Percentiles rank a stretch among this genome's conserved stretches.
Evolutionary conservation across 2,888 invertebrate genomes (phyloP).

Genomic region (Horisme vitalbata): DNA sequence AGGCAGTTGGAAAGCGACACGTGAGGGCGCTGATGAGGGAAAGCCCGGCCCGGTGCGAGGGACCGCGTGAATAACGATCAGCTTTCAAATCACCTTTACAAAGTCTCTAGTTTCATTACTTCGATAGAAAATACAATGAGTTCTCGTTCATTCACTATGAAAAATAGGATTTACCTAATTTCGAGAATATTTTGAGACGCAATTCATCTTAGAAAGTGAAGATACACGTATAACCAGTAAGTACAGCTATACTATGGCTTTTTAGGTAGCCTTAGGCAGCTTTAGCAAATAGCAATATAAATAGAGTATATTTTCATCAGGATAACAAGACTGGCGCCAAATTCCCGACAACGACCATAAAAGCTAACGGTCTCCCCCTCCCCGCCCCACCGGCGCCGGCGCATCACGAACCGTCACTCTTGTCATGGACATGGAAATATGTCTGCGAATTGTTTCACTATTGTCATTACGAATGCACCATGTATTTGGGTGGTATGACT

Average conservation of each 20-base stretch:
- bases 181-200: no score
- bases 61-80: conserved; percentile 36
- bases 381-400: conserved; percentile 20
- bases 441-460: conserved; percentile 19
- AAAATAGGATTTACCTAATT: no score
- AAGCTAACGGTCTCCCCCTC: conserved; percentile 43
- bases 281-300: no score
- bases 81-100: conserved; percentile 28
- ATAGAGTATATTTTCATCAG: neutral
- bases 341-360: conserved; percentile 43
- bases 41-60: conserved; percentile 21
- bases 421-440: conserved; percentile 20
- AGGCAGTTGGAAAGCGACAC: conserved; percentile 29
- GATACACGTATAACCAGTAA: no score
- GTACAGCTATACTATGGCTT: no score
- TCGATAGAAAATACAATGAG: neutral
- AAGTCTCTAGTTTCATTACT: neutral
- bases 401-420: conserved; percentile 14
- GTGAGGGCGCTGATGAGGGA: conserved; percentile 27
- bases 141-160: no score
- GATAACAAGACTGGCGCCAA: conserved; percentile 45
- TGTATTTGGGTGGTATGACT: conserved; percentile 9
- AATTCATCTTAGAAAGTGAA: no score
- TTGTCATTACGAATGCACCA: conserved; percentile 15
- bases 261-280: no score